Evolutionary conservation across 30 jellyfish, hydroid and myxozoan species (phyloP).

Genomic region (Cassiopea xamachana): DNA sequence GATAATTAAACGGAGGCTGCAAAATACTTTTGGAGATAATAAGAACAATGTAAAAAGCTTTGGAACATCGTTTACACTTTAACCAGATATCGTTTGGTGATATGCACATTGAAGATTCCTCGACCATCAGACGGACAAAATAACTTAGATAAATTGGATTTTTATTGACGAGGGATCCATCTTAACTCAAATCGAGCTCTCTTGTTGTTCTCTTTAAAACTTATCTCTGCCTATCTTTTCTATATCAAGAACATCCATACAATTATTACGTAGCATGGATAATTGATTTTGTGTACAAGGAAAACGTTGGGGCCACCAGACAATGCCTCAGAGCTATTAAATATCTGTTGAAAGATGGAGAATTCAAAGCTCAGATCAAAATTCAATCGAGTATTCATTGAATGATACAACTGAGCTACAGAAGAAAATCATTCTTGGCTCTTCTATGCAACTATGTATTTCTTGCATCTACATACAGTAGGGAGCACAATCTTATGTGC

Average conservation of each 20-base stretch:
- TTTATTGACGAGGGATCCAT: slow-evolving; percentile 5
- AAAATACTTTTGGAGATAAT: background rate
- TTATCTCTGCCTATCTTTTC: slow-evolving; percentile 1
- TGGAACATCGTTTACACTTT: slow-evolving; percentile 1
- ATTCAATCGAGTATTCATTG: background rate
- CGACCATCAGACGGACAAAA: background rate
- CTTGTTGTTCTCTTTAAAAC: background rate
- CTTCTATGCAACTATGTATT: too few relatives aligned
- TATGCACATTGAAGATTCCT: background rate
- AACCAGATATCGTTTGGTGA: background rate
- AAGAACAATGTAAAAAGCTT: background rate
- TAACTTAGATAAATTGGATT: slow-evolving; percentile 6
- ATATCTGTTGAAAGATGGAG: background rate
- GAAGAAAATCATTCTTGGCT: too few relatives aligned
- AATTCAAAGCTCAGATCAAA: background rate
- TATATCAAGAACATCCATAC: background rate
- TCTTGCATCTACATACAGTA: too few relatives aligned
- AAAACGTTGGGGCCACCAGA: background rate
- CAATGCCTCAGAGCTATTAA: background rate
- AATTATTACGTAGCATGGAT: background rate
- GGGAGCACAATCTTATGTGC: too few relatives aligned
- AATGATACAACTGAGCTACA: background rate
- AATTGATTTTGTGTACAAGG: background rate
- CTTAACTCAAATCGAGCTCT: background rate
- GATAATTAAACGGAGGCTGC: background rate